Base-by-base conservation (phyloP, 2,888 invertebrate genomes). In the Chrysina gloriosa region DNA sequence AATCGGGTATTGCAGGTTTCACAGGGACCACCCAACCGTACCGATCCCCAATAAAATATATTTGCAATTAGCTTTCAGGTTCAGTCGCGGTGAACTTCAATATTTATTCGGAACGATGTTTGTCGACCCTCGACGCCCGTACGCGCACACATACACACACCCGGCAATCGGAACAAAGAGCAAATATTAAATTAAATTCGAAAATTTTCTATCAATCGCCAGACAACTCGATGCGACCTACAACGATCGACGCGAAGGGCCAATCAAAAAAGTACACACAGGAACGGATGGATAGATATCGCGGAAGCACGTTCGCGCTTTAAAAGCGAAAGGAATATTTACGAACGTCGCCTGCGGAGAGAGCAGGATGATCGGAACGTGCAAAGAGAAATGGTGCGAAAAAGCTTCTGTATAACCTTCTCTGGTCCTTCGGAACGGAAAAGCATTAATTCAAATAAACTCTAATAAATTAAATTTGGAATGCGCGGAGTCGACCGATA, bases 51-150 rank as follows among this genome's bases (percentile, higher is more conserved):
- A 29, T 9, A 6, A 27, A 42, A 42, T 42, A 29, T 61, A 61
- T 61, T 61, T 45, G 42, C 58, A 61, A 61, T 61, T 61, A 61
- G 42, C 45, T n/a, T 61, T n/a, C 25, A 42, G 31, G 31, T 61
- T 16, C 25, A 27, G 4, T 7, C 21, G 27, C 58, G 27, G 58
- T 29, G 36, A 61, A 45, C 27, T 42, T 61, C 58, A 61, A 42
- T 61, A 42, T 61, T 45, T 61, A 42, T 27, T 42, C 58, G 42
- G 16, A 11, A 25, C 27, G 9, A 42, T 61, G 27, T 61, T 61
- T 61, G 29, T 19, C 58, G 5, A 27, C 27, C 42, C 25, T 23
- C 25, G 14, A 39, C 39, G n/a, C 23, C n/a, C n/a, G n/a, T 48
- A 52, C 16, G 23, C 39, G 39, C 19, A 31, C 29, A 29, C 31